Conservation (phyloP, 2,797 vertebrate species). For the Cichlasoma orientale region DNA sequence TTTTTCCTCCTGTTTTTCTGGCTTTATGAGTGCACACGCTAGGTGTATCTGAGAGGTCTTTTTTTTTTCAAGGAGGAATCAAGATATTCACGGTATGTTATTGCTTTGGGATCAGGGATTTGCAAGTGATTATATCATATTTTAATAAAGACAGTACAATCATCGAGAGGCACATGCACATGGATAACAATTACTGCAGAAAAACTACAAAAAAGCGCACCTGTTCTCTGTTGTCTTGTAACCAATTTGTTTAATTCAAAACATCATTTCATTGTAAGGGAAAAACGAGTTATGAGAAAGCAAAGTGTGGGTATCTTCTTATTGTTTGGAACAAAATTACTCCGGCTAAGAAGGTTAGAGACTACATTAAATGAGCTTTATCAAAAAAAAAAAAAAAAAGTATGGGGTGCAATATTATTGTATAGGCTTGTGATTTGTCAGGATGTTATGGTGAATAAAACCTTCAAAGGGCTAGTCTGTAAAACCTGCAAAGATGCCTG, state of each 20-base stretch:
- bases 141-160: constrained; percentile 44
- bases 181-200: constrained; percentile 13
- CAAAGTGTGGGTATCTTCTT: not conserved
- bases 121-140: constrained; percentile 33
- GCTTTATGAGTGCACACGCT: not conserved
- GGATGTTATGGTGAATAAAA: not conserved
- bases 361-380: not conserved
- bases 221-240: constrained; percentile 10
- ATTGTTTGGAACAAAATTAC: constrained; percentile 2
- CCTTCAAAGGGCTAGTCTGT: constrained; percentile 12
- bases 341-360: not conserved
- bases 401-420: not conserved
- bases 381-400: not conserved
- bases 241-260: constrained; percentile 17
- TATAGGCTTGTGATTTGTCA: not conserved
- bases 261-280: not conserved
- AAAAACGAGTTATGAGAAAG: not conserved
- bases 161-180: constrained; percentile 19
- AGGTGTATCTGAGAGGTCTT: rapidly evolving
- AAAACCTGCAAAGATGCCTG: constrained; percentile 5
- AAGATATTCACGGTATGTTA: constrained; percentile 1
- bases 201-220: not conserved
- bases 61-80: not conserved
- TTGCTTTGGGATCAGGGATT: constrained; percentile 34
- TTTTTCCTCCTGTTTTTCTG: not conserved